phyloP scores from a whole-genome alignment of 2,113 vertebrate genomes.

The human region GRCh38 chr2:136243501-136244000 shows the following conservation, averaged over 20 bases:
- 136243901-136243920: accelerated
- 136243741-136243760: background rate
- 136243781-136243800: background rate
- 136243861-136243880: background rate
- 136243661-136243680: background rate
- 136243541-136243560: background rate
- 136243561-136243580: background rate
- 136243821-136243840: background rate
- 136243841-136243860: background rate
- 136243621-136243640: background rate
- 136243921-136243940: background rate
- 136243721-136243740: background rate
- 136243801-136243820: background rate
- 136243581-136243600: background rate
- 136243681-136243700: background rate
- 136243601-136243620: background rate
- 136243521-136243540: background rate
- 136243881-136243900: background rate
- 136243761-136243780: background rate
- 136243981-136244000: background rate
- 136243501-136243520: background rate
- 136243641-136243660: background rate
- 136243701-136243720: background rate
- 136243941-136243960: background rate
- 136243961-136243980: background rate